A percentile compares a stretch with the other conserved stretches of the same genome.
phyloP scores from a whole-genome alignment of 2,888 invertebrate species.

The Adela reaumurella region DNA sequence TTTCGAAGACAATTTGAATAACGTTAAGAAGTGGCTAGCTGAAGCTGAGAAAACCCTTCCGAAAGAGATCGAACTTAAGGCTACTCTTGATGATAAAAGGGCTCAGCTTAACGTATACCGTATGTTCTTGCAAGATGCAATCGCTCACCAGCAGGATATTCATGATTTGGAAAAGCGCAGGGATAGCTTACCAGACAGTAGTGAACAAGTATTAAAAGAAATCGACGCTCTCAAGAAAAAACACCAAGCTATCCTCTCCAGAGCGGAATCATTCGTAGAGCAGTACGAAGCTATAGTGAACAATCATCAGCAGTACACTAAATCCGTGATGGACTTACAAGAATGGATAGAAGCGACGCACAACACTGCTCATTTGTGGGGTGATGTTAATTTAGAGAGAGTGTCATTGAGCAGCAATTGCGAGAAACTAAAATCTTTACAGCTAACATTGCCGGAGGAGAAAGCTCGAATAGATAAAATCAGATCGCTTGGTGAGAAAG shows the following conservation, averaged over 20 bases:
- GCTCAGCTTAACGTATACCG: conserved; percentile 83
- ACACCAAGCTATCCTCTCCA: conserved; percentile 65
- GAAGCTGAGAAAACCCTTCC: conserved; percentile 72
- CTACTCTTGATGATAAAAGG: conserved; percentile 88
- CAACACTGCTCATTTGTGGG: conserved; percentile 78
- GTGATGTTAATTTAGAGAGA: conserved; percentile 78
- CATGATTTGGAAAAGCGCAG: conserved; percentile 77
- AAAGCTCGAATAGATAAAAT: conserved; percentile 79
- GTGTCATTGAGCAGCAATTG: conserved; percentile 83
- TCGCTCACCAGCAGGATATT: conserved; percentile 81
- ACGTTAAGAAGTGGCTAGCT: conserved; percentile 75
- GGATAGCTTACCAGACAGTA: conserved; percentile 74
- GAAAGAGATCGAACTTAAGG: conserved; percentile 74
- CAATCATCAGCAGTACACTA: conserved; percentile 85
- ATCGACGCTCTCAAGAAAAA: conserved; percentile 67
- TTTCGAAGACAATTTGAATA: conserved; percentile 81
- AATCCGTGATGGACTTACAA: conserved; percentile 79
- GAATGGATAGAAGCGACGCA: conserved; percentile 86
- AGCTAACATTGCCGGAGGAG: conserved; percentile 79
- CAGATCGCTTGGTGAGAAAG: conserved; percentile 80
- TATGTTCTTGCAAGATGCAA: conserved; percentile 75
- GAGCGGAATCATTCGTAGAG: conserved; percentile 75
- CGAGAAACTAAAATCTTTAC: conserved; percentile 77
- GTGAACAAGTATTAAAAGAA: conserved; percentile 69
- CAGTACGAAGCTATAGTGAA: conserved; percentile 84